These are phyloP conservation scores for Xestia c-nigrum DNA, from an alignment of 2,888 invertebrate genomes.

Conservation along the genomic window DNA sequence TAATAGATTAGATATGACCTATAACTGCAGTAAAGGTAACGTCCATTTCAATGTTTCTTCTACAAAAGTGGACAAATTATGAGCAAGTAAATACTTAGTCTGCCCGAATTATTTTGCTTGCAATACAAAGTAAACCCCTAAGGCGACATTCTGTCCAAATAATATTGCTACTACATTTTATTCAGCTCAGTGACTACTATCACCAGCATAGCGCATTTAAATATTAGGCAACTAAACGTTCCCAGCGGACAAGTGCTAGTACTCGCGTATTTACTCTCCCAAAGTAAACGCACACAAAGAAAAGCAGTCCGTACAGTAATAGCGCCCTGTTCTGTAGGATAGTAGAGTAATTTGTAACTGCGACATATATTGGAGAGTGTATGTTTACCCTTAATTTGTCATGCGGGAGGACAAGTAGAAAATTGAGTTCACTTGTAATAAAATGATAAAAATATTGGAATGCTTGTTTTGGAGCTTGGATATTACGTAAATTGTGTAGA, in stretches of 20 bases:
- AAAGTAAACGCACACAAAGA: constrained; percentile 25
- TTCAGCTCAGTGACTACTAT: not conserved
- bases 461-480: not conserved
- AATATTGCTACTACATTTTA: not conserved
- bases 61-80: not conserved
- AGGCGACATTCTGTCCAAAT: not conserved
- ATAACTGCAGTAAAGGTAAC: not conserved
- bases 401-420: not conserved
- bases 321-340: constrained; percentile 26
- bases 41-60: not conserved
- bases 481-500: not conserved
- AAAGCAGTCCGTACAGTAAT: constrained; percentile 20
- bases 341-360: constrained; percentile 41
- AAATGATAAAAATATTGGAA: constrained; percentile 6
- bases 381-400: constrained; percentile 24
- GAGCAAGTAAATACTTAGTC: constrained; percentile 2
- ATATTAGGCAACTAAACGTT: constrained; percentile 30
- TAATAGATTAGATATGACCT: no score
- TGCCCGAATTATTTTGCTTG: not conserved
- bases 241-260: not conserved
- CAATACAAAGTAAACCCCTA: not conserved
- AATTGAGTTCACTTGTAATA: not conserved
- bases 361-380: constrained; percentile 9
- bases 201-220: constrained; percentile 14
- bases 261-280: constrained; percentile 32